Evolutionary conservation across 2,113 vertebrate species (phyloP).

Genomic region (Ptilonorhynchus violaceus): DNA sequence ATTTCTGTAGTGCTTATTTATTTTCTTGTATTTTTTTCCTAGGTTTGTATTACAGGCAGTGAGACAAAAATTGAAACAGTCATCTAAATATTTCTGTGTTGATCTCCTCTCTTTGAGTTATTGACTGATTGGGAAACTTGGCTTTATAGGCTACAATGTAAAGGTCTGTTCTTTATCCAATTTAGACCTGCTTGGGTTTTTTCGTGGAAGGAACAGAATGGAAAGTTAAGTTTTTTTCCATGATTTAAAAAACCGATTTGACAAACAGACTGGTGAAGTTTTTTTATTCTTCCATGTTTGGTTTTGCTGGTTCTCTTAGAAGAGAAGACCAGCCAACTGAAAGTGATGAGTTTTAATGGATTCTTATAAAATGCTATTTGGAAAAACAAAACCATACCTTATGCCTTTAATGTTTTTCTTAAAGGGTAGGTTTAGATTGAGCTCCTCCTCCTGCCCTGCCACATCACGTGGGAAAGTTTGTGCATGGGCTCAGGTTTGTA

Average conservation of each 20-base stretch:
- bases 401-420: neutral
- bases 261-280: neutral
- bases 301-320: neutral
- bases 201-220: neutral
- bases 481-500: neutral
- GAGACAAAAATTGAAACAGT: neutral
- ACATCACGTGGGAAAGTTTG: neutral
- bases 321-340: neutral
- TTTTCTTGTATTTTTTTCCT: neutral
- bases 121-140: neutral
- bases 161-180: neutral
- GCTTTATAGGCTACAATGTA: neutral
- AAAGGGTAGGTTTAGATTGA: neutral
- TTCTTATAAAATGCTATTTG: neutral
- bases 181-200: neutral
- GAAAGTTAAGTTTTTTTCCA: neutral
- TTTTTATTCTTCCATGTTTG: neutral
- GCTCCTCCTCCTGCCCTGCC: neutral
- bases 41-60: neutral
- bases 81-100: neutral
- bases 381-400: neutral
- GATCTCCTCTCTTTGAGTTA: neutral
- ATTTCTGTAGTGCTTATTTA: neutral
- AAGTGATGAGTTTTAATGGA: neutral
- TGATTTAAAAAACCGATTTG: neutral